These are phyloP conservation scores for Melolontha melolontha DNA, from an alignment of 2,888 invertebrate species.

Conservation along the genomic window DNA sequence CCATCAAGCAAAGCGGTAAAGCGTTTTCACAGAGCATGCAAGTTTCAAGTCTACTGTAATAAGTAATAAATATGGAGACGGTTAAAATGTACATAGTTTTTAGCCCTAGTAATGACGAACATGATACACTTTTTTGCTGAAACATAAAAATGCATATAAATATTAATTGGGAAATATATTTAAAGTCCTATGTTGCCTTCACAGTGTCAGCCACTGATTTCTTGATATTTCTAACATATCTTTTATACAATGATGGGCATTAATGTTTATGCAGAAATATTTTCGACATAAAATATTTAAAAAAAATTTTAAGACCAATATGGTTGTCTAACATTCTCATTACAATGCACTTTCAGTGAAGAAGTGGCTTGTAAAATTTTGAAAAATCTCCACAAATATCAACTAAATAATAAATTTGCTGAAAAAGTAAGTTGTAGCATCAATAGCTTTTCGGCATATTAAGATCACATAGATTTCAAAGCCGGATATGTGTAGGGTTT, in stretches of 20 bases:
- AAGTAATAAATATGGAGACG: slow-evolving; percentile 27
- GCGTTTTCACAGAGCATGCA: slow-evolving; percentile 23
- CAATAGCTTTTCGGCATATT: too few species aligned
- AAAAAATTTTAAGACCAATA: too few species aligned
- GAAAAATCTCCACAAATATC: too few species aligned
- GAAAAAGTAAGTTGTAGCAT: too few species aligned
- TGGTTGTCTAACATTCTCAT: too few species aligned
- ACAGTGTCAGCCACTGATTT: slow-evolving; percentile 24
- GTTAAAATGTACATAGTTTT: slow-evolving; percentile 31
- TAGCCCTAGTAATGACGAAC: slow-evolving; percentile 34
- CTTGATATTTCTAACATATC: slow-evolving; percentile 7
- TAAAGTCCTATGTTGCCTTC: slow-evolving; percentile 16
- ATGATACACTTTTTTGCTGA: slow-evolving; percentile 32
- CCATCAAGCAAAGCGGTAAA: slow-evolving; percentile 35
- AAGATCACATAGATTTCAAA: too few species aligned
- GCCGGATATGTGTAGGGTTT: too few species aligned
- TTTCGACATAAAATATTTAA: slow-evolving; percentile 1
- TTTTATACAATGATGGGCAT: slow-evolving; percentile 10
- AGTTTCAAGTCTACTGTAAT: slow-evolving; percentile 15
- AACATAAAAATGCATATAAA: slow-evolving; percentile 31
- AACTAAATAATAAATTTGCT: too few species aligned
- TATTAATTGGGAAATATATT: slow-evolving; percentile 22
- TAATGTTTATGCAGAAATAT: background rate
- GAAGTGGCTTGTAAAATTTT: too few species aligned
- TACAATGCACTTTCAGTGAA: too few species aligned